These are phyloP conservation scores for Danaus melanippus DNA, from an alignment of 1,140 invertebrate genomes.

Conservation along the genomic window DNA sequence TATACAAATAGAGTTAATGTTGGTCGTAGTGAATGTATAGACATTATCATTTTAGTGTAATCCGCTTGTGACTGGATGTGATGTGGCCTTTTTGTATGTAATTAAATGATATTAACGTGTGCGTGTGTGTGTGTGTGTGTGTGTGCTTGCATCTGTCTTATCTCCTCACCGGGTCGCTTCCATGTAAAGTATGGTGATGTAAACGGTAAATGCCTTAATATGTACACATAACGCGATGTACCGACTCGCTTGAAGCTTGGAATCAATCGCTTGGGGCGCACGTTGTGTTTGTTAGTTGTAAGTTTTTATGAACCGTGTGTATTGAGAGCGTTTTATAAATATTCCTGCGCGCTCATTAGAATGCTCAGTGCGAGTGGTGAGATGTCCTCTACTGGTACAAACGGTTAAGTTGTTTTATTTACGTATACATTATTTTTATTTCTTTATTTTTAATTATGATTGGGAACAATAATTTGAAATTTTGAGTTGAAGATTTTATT, in stretches of 20 bases:
- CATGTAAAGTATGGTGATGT: constrained; percentile 23
- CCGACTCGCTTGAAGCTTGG: constrained; percentile 42
- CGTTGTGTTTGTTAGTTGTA: constrained; percentile 59
- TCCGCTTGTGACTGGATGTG: constrained; percentile 69
- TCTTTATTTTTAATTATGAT: constrained; percentile 55
- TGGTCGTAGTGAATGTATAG: constrained; percentile 15
- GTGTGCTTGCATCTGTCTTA: constrained; percentile 60
- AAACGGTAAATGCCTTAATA: constrained; percentile 8
- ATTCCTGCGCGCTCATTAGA: constrained; percentile 60
- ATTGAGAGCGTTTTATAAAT: constrained; percentile 60
- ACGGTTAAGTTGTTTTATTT: constrained; percentile 55
- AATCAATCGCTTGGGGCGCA: constrained; percentile 47
- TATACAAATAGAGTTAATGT: constrained; percentile 45
- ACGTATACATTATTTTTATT: constrained; percentile 31
- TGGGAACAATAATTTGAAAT: constrained; percentile 65
- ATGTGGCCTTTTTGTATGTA: constrained; percentile 69
- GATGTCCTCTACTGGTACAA: constrained; percentile 63
- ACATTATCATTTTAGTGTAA: constrained; percentile 20
- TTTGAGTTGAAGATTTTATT: constrained; percentile 62
- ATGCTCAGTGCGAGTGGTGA: constrained; percentile 46
- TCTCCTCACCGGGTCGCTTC: constrained; percentile 31
- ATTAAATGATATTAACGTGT: constrained; percentile 44
- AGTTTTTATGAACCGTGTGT: constrained; percentile 69
- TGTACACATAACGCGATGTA: constrained; percentile 26
- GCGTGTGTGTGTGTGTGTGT: constrained; percentile 42